Conservation (phyloP, 1,140 invertebrate genomes). For the Bombus haemorrhoidalis region DNA sequence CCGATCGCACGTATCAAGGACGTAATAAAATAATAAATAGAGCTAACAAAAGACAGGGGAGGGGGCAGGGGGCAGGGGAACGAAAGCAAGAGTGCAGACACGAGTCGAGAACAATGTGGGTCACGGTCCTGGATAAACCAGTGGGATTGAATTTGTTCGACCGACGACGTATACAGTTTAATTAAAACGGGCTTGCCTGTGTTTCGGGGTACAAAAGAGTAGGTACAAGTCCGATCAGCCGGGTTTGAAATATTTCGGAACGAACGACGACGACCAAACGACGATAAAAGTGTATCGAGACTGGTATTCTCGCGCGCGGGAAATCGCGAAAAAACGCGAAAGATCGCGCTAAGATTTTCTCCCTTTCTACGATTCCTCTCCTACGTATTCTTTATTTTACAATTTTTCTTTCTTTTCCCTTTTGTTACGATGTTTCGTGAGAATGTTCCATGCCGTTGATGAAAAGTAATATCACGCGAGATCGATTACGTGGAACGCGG, state of each 20-base stretch:
- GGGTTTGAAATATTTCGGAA: constrained; percentile 9
- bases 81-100: neutral
- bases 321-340: too few species aligned
- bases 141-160: constrained; percentile 44
- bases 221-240: neutral
- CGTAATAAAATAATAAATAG: neutral
- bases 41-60: neutral
- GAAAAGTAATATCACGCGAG: neutral
- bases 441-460: neutral
- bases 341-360: neutral
- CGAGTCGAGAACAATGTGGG: constrained; percentile 31
- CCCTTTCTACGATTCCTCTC: neutral
- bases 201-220: neutral
- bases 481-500: neutral
- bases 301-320: neutral
- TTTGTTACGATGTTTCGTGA: neutral
- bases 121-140: constrained; percentile 43
- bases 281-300: neutral
- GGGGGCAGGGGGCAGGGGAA: too few species aligned
- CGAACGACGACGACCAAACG: neutral
- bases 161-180: constrained; percentile 33
- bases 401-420: too few species aligned
- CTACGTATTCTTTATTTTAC: too few species aligned
- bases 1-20: neutral
- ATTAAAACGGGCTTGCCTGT: constrained; percentile 41